Conservation (phyloP, 2,888 invertebrate genomes). For the Boloria selene region DNA sequence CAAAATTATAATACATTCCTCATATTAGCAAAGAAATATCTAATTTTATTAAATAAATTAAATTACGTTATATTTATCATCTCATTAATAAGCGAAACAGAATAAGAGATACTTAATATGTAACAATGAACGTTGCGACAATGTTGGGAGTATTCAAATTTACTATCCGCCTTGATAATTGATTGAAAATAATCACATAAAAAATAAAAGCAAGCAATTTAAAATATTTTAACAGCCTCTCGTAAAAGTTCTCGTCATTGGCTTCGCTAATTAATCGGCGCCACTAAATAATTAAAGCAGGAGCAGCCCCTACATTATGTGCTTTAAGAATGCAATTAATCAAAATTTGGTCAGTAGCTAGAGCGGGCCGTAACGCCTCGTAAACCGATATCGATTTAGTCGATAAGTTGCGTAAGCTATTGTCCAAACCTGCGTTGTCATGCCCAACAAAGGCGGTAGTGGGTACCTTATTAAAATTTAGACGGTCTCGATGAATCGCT, state of each 20-base stretch:
- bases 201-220: constrained; percentile 41
- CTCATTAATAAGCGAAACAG: no score
- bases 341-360: constrained; percentile 81
- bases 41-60: no score
- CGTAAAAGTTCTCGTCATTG: constrained; percentile 53
- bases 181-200: constrained; percentile 32
- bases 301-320: constrained; percentile 55
- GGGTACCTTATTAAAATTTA: constrained; percentile 82
- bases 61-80: no score
- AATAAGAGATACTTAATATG: neutral
- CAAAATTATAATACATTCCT: neutral
- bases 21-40: no score
- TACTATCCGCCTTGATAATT: constrained; percentile 14
- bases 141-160: neutral
- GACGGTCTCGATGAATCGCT: constrained; percentile 74
- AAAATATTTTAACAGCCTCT: constrained; percentile 63
- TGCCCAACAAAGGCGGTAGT: constrained; percentile 78
- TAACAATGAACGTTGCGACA: neutral
- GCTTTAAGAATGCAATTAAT: constrained; percentile 77
- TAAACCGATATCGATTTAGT: constrained; percentile 81
- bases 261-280: constrained; percentile 62
- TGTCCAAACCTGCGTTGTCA: constrained; percentile 76
- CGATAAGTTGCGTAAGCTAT: constrained; percentile 81
- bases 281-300: constrained; percentile 66
- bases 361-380: constrained; percentile 78